A percentile compares a stretch with the other conserved stretches of the same genome.
Evolutionary conservation across 2,797 vertebrate species (phyloP).

Genomic region (Coracias cyanogaster): DNA sequence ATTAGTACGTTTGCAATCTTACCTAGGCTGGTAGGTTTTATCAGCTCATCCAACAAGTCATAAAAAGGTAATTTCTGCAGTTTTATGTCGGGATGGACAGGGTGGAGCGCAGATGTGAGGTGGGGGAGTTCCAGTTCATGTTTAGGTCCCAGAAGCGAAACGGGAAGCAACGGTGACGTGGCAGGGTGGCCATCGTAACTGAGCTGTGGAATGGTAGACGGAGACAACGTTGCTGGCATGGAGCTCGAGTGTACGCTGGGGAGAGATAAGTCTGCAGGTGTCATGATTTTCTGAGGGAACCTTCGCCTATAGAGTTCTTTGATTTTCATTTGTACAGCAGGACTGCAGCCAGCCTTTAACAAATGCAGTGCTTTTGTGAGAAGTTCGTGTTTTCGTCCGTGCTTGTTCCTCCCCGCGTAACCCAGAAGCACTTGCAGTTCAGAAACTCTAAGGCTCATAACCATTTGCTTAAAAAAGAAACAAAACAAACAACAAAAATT

Average conservation of each 20-base stretch:
- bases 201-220: conserved; percentile 88
- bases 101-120: conserved; percentile 91
- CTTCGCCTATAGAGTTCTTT: conserved; percentile 97
- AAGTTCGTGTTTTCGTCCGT: conserved; percentile 98
- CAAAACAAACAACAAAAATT: conserved; percentile 50
- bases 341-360: conserved; percentile 96
- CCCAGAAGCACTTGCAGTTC: conserved; percentile 98
- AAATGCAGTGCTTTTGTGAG: conserved; percentile 96
- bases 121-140: conserved; percentile 95
- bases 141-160: conserved; percentile 94
- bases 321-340: conserved; percentile 98
- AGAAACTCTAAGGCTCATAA: conserved; percentile 99
- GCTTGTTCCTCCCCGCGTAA: conserved; percentile 97
- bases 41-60: conserved; percentile 95
- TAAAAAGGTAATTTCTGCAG: conserved; percentile 97
- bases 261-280: conserved; percentile 90
- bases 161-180: conserved; percentile 90
- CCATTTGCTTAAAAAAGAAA: conserved; percentile 94
- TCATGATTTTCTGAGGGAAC: conserved; percentile 96
- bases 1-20: neutral
- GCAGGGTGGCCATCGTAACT: conserved; percentile 88
- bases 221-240: conserved; percentile 88
- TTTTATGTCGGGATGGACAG: conserved; percentile 96
- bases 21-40: conserved; percentile 98
- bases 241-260: conserved; percentile 89